These are phyloP conservation scores for Mesoclemmys tuberculata DNA, from an alignment of 2,113 vertebrate genomes.

Conservation along the genomic window DNA sequence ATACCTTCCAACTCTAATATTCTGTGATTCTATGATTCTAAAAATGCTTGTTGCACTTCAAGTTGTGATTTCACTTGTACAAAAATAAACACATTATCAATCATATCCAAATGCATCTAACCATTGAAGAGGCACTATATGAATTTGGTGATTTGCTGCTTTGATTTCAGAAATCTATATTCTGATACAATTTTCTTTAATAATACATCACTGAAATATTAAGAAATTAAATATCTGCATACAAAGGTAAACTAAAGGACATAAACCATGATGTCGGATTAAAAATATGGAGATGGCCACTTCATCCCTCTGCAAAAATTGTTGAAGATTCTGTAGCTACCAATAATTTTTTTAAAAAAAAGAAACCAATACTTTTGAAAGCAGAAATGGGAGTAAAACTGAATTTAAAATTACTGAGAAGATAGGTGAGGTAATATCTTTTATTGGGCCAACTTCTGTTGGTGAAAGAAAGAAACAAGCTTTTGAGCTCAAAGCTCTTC, in stretches of 20 bases:
- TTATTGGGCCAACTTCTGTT: too few relatives aligned
- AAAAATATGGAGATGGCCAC: neutral
- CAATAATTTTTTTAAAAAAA: too few relatives aligned
- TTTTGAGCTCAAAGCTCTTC: too few relatives aligned
- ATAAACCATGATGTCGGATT: fast-evolving
- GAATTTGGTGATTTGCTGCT: neutral
- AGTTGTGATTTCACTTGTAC: neutral
- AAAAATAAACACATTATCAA: neutral
- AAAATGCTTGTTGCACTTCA: neutral
- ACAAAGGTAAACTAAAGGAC: neutral
- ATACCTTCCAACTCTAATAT: too few relatives aligned
- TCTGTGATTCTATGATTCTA: too few relatives aligned
- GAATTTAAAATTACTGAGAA: neutral
- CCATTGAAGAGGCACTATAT: neutral
- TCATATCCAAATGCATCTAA: neutral
- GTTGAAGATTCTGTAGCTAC: neutral
- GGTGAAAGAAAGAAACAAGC: too few relatives aligned
- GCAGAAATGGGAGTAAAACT: neutral
- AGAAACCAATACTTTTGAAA: neutral
- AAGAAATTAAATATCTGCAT: neutral
- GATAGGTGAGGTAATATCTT: too few relatives aligned
- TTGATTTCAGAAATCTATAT: neutral
- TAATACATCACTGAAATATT: neutral
- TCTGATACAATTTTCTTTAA: neutral
- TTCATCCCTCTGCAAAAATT: neutral